Percentiles rank a stretch among this genome's conserved stretches.
Evolutionary conservation across 2,888 invertebrate species (phyloP).

Genomic region (Lasioglossum oenotherae): DNA sequence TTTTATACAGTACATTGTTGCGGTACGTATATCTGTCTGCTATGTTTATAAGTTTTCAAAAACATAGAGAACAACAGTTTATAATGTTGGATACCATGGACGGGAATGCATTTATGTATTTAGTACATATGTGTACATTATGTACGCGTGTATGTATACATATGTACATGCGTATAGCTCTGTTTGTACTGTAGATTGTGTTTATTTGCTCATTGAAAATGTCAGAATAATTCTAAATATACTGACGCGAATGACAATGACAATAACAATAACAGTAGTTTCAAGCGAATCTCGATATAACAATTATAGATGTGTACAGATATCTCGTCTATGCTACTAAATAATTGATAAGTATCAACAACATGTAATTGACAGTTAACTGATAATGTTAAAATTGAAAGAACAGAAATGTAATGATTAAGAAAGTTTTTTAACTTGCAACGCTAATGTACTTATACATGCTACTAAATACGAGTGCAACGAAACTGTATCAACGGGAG

Average conservation of each 20-base stretch:
- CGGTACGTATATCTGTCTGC: not conserved
- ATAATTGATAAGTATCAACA: not conserved
- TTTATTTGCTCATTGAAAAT: conserved; percentile 25
- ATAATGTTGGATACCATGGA: conserved; percentile 32
- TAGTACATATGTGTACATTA: not conserved
- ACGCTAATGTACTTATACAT: not conserved
- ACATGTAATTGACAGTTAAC: not conserved
- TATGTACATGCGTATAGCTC: not conserved
- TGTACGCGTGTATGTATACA: not conserved
- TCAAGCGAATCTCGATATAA: not conserved
- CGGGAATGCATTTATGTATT: not conserved
- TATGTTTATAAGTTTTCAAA: conserved; percentile 12
- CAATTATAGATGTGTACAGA: not conserved
- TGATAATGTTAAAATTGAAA: not conserved
- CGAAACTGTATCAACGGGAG: not conserved
- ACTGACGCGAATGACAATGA: conserved; percentile 2
- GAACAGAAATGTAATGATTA: not conserved
- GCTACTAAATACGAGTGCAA: not conserved
- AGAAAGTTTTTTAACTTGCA: not conserved
- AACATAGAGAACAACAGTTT: conserved; percentile 21
- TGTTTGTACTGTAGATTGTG: conserved; percentile 18
- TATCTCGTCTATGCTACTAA: not conserved
- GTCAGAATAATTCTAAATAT: conserved; percentile 10
- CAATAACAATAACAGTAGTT: not conserved
- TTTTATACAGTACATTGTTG: not conserved